Conservation (phyloP, 1,140 invertebrate genomes). For the Caenorhabditis briggsae region DNA sequence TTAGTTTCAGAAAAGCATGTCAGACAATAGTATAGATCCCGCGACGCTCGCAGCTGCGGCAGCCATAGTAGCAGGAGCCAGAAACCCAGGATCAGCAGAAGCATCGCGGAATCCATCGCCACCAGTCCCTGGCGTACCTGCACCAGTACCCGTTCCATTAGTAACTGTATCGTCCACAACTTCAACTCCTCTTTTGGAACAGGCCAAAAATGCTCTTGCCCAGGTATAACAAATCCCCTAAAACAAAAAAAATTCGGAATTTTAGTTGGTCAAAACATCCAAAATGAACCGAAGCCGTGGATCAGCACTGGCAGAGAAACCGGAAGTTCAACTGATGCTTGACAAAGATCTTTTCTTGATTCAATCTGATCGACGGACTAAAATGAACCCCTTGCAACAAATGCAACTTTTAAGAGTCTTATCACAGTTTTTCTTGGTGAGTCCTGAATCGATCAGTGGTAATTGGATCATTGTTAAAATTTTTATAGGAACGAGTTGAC, state of each 20-base stretch:
- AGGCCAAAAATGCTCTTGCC: background rate
- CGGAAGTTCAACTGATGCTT: conserved; percentile 45
- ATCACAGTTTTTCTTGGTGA: conserved; percentile 54
- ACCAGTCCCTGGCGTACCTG: background rate
- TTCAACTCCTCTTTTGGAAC: background rate
- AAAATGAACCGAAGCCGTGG: background rate
- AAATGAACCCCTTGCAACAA: conserved; percentile 55
- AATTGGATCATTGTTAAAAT: background rate
- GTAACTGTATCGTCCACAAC: background rate
- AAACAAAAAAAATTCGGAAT: background rate
- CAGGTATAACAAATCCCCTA: background rate
- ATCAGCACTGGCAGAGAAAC: conserved; percentile 17
- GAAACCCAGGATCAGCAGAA: background rate
- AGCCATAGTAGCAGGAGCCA: background rate
- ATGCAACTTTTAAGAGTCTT: conserved; percentile 42
- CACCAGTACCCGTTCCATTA: background rate
- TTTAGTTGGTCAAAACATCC: conserved; percentile 35
- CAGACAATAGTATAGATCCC: background rate
- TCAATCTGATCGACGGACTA: conserved; percentile 24
- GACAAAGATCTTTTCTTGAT: conserved; percentile 61
- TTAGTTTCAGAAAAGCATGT: background rate
- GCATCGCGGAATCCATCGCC: background rate
- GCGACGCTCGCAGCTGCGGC: background rate
- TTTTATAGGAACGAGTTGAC: conserved; percentile 53
- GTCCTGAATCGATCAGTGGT: background rate